Evolutionary conservation across 2,797 vertebrate species (phyloP).

Genomic region (Catamblyrhynchus diadema): DNA sequence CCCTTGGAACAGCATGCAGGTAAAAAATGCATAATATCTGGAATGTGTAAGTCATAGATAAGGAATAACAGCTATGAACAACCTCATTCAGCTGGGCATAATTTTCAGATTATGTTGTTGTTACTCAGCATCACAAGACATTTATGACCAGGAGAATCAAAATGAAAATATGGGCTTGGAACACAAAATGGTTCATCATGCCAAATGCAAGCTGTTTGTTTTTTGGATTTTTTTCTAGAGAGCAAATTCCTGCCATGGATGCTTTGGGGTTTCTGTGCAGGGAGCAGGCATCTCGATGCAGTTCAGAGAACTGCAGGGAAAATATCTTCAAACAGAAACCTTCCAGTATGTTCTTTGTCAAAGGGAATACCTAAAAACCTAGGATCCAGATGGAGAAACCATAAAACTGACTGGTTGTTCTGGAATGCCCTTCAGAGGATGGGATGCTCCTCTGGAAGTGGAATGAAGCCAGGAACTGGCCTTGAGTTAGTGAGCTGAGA

Average conservation of each 20-base stretch:
- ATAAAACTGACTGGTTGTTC: neutral
- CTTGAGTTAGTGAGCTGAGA: neutral
- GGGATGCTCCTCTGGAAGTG: neutral
- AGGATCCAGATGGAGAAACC: neutral
- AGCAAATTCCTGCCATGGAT: neutral
- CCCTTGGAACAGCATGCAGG: conserved; percentile 16
- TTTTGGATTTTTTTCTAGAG: neutral
- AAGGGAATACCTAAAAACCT: neutral
- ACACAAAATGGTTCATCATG: neutral
- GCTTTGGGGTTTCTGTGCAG: neutral
- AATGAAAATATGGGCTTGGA: conserved; percentile 42
- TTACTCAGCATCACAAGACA: conserved; percentile 65
- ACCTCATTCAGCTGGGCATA: conserved; percentile 34
- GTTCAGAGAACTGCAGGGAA: neutral
- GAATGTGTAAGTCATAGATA: conserved; percentile 23
- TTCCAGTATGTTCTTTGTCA: neutral
- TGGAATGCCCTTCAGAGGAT: neutral
- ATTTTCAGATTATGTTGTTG: conserved; percentile 42
- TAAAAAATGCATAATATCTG: conserved; percentile 20
- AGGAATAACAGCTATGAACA: conserved; percentile 1
- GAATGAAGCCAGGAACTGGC: neutral
- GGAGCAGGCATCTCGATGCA: neutral
- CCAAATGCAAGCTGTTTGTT: neutral
- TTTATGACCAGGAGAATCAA: conserved; percentile 20
- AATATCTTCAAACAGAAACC: neutral